Evolutionary conservation across 2,888 invertebrate genomes (phyloP).

Genomic region (Eurois occulta): DNA sequence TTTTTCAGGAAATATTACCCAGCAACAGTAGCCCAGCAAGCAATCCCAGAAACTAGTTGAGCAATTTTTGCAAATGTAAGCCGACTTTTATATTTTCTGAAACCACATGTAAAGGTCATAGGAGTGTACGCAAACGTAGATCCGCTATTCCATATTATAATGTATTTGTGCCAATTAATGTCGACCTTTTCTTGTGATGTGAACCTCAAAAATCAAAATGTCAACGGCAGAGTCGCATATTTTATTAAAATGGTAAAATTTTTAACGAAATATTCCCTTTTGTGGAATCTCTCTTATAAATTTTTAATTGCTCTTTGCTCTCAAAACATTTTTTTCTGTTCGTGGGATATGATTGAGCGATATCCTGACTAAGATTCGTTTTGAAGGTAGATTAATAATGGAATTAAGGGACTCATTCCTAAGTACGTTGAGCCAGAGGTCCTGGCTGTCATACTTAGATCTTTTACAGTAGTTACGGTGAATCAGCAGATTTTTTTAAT

Average conservation of each 20-base stretch:
- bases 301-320: background rate
- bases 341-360: background rate
- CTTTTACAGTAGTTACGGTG: background rate
- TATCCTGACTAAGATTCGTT: background rate
- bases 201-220: slow-evolving; percentile 6
- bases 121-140: background rate
- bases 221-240: slow-evolving; percentile 10
- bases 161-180: background rate
- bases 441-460: background rate
- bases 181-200: slow-evolving; percentile 16
- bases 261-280: background rate
- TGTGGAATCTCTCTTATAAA: background rate
- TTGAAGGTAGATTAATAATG: background rate
- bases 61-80: background rate
- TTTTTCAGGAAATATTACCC: background rate
- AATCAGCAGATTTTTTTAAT: background rate
- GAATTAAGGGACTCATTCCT: background rate
- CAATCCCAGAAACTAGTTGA: background rate
- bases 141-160: background rate
- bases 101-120: background rate
- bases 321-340: slow-evolving; percentile 1
- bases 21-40: background rate
- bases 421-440: background rate
- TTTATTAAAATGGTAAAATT: slow-evolving; percentile 13
- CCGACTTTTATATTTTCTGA: background rate